These are phyloP conservation scores for Corbicula japonica DNA, from an alignment of 2,888 invertebrate species.

Conservation along the genomic window DNA sequence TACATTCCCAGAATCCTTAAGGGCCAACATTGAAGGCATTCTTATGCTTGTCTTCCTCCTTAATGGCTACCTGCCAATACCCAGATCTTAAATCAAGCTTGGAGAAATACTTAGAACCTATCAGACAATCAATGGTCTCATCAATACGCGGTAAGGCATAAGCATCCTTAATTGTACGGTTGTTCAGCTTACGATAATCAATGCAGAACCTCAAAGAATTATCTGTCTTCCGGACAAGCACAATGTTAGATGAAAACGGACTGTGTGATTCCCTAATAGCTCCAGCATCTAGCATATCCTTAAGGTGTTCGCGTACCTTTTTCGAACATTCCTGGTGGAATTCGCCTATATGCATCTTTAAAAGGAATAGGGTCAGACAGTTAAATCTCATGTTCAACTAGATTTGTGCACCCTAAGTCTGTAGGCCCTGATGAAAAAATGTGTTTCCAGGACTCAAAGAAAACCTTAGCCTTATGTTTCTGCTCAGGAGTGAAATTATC, in stretches of 20 bases:
- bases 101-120: slow-evolving; percentile 6
- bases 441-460: background rate
- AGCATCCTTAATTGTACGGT: background rate
- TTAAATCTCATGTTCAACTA: background rate
- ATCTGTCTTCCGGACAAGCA: background rate
- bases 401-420: slow-evolving; percentile 7
- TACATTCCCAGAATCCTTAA: background rate
- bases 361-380: background rate
- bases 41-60: background rate
- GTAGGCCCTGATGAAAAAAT: slow-evolving; percentile 1
- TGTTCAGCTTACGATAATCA: background rate
- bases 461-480: background rate
- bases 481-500: background rate
- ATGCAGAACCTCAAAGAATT: background rate
- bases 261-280: background rate
- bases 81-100: slow-evolving; percentile 3
- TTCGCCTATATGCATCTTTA: background rate
- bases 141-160: background rate
- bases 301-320: slow-evolving; percentile 1
- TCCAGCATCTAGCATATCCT: slow-evolving; percentile 9
- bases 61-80: slow-evolving; percentile 4
- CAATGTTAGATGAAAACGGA: background rate
- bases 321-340: slow-evolving; percentile 2
- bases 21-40: background rate
- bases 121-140: slow-evolving; percentile 2